Conservation (phyloP, 2,888 invertebrate species). For the Amiota communis region DNA sequence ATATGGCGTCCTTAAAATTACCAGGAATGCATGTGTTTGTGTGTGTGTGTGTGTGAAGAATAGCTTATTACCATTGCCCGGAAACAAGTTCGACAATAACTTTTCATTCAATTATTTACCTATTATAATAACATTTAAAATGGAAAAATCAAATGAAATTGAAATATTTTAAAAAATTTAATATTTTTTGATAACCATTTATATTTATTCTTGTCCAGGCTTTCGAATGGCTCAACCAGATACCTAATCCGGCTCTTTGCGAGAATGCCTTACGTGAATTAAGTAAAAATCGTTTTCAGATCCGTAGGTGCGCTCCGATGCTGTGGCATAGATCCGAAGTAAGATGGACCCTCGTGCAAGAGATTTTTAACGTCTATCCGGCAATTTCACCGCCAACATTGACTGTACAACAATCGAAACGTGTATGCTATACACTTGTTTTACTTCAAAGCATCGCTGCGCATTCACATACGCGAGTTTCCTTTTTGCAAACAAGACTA, state of each 20-base stretch:
- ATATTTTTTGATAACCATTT: too few relatives aligned
- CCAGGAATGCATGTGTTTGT: too few relatives aligned
- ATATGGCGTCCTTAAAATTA: too few relatives aligned
- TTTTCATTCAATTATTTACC: too few relatives aligned
- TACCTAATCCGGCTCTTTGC: conserved; percentile 93
- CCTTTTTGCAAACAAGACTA: conserved; percentile 93
- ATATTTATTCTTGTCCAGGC: conserved; percentile 55
- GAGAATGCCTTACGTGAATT: conserved; percentile 97
- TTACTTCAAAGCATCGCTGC: conserved; percentile 98
- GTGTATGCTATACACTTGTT: conserved; percentile 98
- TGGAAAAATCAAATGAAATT: too few relatives aligned
- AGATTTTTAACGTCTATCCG: conserved; percentile 98
- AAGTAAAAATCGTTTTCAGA: conserved; percentile 82
- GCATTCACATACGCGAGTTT: conserved; percentile 97
- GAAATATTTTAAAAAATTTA: too few relatives aligned
- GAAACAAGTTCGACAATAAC: too few relatives aligned
- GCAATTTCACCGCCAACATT: conserved; percentile 98
- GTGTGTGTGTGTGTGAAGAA: too few relatives aligned
- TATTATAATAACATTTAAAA: too few relatives aligned
- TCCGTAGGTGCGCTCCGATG: conserved; percentile 93
- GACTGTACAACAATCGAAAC: conserved; percentile 97
- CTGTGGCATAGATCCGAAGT: conserved; percentile 97
- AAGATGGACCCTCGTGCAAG: conserved; percentile 92
- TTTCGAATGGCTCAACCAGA: conserved; percentile 74
- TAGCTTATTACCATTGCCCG: too few relatives aligned